Conservation (phyloP, 2,797 vertebrate genomes). For the Liasis olivaceus region DNA sequence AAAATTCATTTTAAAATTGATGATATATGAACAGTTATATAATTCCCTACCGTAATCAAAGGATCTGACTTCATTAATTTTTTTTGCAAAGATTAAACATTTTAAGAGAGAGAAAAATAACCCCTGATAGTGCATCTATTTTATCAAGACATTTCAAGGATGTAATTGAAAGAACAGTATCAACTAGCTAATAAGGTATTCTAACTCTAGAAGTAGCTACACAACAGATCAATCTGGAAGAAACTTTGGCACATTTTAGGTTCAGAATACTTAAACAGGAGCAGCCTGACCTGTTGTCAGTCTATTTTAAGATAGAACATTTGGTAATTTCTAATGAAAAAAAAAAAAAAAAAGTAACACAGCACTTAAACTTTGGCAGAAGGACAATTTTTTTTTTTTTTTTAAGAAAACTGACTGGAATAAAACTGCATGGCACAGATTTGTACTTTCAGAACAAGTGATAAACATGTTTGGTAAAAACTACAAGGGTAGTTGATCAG, state of each 20-base stretch:
- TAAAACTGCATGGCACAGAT: conserved; percentile 57
- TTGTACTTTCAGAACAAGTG: conserved; percentile 61
- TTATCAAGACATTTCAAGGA: conserved; percentile 41
- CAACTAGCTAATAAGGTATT: conserved; percentile 32
- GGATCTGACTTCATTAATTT: neutral
- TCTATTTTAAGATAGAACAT: conserved; percentile 82
- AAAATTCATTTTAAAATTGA: conserved; percentile 9
- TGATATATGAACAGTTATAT: conserved; percentile 4
- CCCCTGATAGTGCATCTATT: neutral
- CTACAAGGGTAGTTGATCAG: neutral
- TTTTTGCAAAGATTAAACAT: conserved; percentile 11
- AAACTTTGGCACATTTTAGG: conserved; percentile 68
- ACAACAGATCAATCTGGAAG: conserved; percentile 64
- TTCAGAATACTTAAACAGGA: conserved; percentile 69
- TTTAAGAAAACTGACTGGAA: conserved; percentile 46
- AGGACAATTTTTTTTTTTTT: conserved; percentile 69
- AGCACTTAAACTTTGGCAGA: conserved; percentile 79
- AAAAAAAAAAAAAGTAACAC: conserved; percentile 76
- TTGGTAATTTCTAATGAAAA: conserved; percentile 80
- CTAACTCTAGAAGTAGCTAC: conserved; percentile 61
- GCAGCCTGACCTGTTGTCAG: conserved; percentile 74
- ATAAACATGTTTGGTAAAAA: conserved; percentile 56
- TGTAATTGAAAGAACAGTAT: conserved; percentile 21
- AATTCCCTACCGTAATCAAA: neutral
- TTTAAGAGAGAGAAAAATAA: neutral